Conservation (phyloP, 2,888 invertebrate genomes). For the Fragum sueziense region DNA sequence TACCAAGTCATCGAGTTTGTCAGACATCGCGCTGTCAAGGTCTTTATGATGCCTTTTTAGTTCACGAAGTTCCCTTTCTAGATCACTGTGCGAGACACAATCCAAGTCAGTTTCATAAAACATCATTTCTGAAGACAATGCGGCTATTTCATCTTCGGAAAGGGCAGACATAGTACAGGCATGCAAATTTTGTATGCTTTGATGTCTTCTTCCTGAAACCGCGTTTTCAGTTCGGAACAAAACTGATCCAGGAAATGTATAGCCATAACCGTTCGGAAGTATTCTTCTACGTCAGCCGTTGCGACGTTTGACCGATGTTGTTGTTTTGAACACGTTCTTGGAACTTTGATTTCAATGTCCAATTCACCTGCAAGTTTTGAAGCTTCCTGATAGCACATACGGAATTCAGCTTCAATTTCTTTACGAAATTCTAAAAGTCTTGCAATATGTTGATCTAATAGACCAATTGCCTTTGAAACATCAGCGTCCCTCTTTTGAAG, state of each 20-base stretch:
- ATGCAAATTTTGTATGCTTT: too few relatives aligned
- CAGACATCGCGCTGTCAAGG: too few relatives aligned
- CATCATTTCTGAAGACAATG: too few relatives aligned
- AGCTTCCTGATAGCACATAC: neutral
- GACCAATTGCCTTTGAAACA: neutral
- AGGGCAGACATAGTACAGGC: too few relatives aligned
- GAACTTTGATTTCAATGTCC: neutral
- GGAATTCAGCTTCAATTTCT: neutral
- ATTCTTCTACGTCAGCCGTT: neutral
- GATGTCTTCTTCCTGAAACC: too few relatives aligned
- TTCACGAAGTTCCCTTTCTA: too few relatives aligned
- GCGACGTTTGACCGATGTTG: neutral
- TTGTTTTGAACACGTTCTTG: neutral
- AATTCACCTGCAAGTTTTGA: neutral
- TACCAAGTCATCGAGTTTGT: too few relatives aligned
- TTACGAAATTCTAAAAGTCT: neutral
- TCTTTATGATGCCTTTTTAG: too few relatives aligned
- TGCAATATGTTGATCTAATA: neutral
- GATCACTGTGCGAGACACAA: too few relatives aligned
- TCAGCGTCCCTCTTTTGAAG: slow-evolving; percentile 2
- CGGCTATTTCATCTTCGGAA: too few relatives aligned
- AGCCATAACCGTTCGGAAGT: neutral
- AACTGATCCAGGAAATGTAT: neutral
- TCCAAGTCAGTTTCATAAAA: too few relatives aligned
- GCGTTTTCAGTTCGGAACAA: too few relatives aligned